These are phyloP conservation scores for Oegoconia quadripuncta DNA, from an alignment of 2,888 invertebrate species.

Conservation along the genomic window DNA sequence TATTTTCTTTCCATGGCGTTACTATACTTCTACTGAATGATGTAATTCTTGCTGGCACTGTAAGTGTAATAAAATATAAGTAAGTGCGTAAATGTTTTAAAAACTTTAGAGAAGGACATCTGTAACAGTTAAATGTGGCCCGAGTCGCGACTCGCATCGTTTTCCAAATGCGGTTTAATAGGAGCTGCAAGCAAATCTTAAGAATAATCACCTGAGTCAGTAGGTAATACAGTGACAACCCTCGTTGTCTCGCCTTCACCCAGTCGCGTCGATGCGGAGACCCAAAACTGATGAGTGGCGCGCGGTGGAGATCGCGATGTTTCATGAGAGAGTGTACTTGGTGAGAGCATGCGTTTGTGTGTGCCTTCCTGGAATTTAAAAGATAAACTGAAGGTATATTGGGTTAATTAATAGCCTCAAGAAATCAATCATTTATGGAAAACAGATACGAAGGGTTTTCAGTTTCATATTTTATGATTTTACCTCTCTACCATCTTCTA, in stretches of 20 bases:
- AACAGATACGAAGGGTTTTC: no score
- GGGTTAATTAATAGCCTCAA: no score
- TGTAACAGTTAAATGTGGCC: no score
- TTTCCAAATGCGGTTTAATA: no score
- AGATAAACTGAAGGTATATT: neutral
- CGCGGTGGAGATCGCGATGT: constrained; percentile 84
- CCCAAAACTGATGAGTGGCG: constrained; percentile 86
- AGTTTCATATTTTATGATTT: constrained; percentile 2
- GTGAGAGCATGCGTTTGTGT: constrained; percentile 85
- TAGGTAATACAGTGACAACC: constrained; percentile 86
- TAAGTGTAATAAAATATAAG: no score
- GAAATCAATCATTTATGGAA: no score
- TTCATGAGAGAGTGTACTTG: constrained; percentile 85
- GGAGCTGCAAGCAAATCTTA: no score
- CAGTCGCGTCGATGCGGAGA: constrained; percentile 86
- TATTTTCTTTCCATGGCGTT: constrained; percentile 93
- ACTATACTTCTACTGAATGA: constrained; percentile 90
- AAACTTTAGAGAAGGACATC: no score
- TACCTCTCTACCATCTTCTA: constrained; percentile 87
- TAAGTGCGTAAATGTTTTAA: no score
- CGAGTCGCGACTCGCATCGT: no score
- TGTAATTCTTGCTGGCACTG: constrained; percentile 92
- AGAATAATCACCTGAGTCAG: constrained; percentile 85
- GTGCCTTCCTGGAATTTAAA: constrained; percentile 80
- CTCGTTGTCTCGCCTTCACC: constrained; percentile 91